phyloP scores from a whole-genome alignment of 2,888 invertebrate genomes.

The Pycnomerus fuliginosus region DNA sequence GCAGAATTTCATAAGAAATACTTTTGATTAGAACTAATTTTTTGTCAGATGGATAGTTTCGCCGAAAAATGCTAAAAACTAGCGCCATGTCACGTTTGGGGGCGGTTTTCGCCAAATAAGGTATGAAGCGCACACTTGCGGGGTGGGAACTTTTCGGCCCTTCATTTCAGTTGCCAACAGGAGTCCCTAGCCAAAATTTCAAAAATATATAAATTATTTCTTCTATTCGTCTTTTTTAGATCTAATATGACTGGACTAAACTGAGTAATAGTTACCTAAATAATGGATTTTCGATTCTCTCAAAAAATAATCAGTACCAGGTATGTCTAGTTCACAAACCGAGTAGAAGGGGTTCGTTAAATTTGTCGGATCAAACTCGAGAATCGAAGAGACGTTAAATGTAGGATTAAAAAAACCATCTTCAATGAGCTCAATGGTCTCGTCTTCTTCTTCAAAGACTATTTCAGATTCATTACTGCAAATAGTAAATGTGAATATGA shows the following conservation, averaged over 20 bases:
- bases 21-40: too few species aligned
- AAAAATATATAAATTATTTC: background rate
- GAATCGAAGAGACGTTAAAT: constrained; percentile 59
- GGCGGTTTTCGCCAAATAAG: too few species aligned
- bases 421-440: constrained; percentile 28
- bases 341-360: constrained; percentile 59
- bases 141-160: too few species aligned
- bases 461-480: constrained; percentile 38
- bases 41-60: too few species aligned
- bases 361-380: constrained; percentile 56
- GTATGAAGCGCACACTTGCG: too few species aligned
- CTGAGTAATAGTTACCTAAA: constrained; percentile 16
- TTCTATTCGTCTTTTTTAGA: background rate
- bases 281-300: constrained; percentile 1
- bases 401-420: constrained; percentile 46
- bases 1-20: too few species aligned
- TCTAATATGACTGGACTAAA: background rate
- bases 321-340: constrained; percentile 63
- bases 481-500: constrained; percentile 7
- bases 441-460: constrained; percentile 30
- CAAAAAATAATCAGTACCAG: constrained; percentile 58
- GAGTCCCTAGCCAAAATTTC: too few species aligned
- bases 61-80: too few species aligned
- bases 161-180: too few species aligned
- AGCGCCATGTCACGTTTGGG: too few species aligned